Evolutionary conservation across 2,797 vertebrate species (phyloP), one percentile per base, ranked within the genome.

Genomic region (Chelonia mydas): DNA sequence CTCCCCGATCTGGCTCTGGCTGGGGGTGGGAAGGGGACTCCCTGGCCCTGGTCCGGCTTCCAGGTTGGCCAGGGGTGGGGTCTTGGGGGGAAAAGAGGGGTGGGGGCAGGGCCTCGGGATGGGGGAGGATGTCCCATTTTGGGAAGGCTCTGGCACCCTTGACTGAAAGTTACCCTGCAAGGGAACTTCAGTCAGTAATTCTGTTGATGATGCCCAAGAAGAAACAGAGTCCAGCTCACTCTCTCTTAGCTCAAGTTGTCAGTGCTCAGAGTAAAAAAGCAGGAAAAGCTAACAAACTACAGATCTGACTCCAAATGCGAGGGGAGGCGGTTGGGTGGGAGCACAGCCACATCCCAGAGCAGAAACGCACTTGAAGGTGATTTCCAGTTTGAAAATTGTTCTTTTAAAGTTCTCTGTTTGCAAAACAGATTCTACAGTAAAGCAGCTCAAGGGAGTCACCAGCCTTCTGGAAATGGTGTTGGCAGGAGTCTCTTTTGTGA

Each of bases 391-490:
- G 68, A 27, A 33, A 96, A 83, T 27, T 1, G 3, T 3, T 47
- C 68, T 78, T 81, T 57, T 6, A 41, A 81, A 81, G 41, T 21
- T 72, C 55, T n/a, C 53, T 65, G 86, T 79, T 47, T 83, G 45
- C 76, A 88, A 90, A 86, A 53, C 74, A 84, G 41, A 16, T 27
- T 45, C 1, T 5, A 3, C 54, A 4, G 12, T 31, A 3, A 5
- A 49, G 68, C 45, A 53, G 11, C 41, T 9, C 11, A 21, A 2
- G 3, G 4, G 6, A 41, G 1, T 7, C 57, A 11, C 2, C 3
- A 82, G 87, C 25, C 76, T 61, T 80, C 76, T 16, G 49, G 51
- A 85, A 77, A 77, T 15, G 11, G 81, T 77, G 72, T 17, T 53
- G 2, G 7, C 79, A 47, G 9, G 84, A 33, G 59, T 19, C 57